These are phyloP conservation scores for Rotaria magnacalcarata DNA, from an alignment of 2,888 invertebrate genomes.

Conservation along the genomic window DNA sequence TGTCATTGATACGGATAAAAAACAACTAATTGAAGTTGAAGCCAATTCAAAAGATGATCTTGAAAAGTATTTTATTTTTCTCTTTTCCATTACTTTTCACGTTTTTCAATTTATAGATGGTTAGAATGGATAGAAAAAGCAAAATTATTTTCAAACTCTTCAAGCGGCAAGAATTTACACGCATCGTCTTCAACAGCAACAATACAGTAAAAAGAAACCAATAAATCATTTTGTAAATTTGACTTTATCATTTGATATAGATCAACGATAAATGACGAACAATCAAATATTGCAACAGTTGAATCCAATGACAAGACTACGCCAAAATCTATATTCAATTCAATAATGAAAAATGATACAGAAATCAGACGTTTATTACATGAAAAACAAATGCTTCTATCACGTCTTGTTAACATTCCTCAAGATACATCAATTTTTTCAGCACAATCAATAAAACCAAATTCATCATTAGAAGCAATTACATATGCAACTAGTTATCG, in stretches of 20 bases:
- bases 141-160: not conserved
- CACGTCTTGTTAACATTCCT: conserved; percentile 33
- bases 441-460: not conserved
- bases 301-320: not conserved
- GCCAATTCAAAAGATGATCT: conserved; percentile 32
- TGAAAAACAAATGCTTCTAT: conserved; percentile 31
- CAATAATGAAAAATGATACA: not conserved
- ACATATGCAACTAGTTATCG: conserved; percentile 27
- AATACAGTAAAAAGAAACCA: not conserved
- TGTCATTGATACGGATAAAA: conserved; percentile 23
- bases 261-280: conserved; percentile 5
- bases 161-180: not conserved
- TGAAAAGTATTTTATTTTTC: not conserved
- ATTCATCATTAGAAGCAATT: not conserved
- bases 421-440: not conserved
- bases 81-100: not conserved
- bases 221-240: not conserved
- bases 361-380: conserved; percentile 27
- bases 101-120: not conserved
- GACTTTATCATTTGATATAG: not conserved
- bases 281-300: not conserved
- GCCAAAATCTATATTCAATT: not conserved
- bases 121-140: not conserved
- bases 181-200: not conserved
- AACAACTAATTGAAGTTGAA: conserved; percentile 31